Evolutionary conservation across 2,113 vertebrate genomes (phyloP), one percentile per base, ranked within the genome.

Genomic region (Poecilia latipinna): DNA sequence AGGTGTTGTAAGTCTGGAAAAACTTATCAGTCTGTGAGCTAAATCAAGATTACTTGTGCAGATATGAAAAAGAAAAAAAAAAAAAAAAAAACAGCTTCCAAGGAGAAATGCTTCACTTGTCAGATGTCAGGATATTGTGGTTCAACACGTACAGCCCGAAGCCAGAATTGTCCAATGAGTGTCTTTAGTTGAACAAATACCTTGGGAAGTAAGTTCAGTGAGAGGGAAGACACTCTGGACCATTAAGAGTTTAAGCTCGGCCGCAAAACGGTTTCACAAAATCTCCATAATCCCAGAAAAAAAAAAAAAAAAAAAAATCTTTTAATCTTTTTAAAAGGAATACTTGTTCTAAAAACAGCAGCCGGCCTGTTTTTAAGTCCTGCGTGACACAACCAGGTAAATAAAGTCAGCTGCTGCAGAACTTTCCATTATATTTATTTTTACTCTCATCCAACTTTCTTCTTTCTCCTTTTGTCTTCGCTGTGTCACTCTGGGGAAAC

Each of bases 401-500:
- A 73, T 44, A 24, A 35, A 70, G 3, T 65, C 32, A 39, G 37
- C 61, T 13, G 39, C 31, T 54, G 57, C 54, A 39, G 31, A 69
- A 32, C 32, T 72, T 74, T 48, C 32, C 13, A 60, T 22, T 39
- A 13, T 32, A 31, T 17, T 33, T 26, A 24, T 48, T 4, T n/a
- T 39, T 64, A 35, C 28, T 11, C 32, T 66, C 22, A 63, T 62
- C 68, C 63, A 48, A 48, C 51, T 80, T 37, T 28, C 57, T 65
- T 33, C 39, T 24, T 65, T 57, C 17, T 33, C 17, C 29, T 42
- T 54, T 42, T 33, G 75, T 35, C n/a, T 33, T 33, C 57, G 39
- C 83, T 82, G 81, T 81, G 88, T 82, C 78, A 80, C 68, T 77
- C 35, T 85, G 75, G 51, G 72, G 44, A 68, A 75, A 77, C 35